A percentile compares a stretch with the other conserved stretches of the same genome.
phyloP scores from a whole-genome alignment of 2,888 invertebrate species.

The Microctonus aethiopoides region DNA sequence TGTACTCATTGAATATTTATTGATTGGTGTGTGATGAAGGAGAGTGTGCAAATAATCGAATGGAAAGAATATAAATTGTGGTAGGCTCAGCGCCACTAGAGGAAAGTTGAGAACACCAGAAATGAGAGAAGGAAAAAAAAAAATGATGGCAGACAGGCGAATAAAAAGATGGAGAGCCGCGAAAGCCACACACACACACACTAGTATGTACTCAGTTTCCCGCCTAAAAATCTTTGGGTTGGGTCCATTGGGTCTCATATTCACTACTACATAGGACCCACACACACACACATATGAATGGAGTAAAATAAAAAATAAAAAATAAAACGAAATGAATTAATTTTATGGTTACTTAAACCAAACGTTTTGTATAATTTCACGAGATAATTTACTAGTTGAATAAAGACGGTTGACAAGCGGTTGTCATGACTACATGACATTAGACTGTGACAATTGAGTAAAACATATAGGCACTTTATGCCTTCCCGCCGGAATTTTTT shows the following conservation, averaged over 20 bases:
- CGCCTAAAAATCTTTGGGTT: constrained; percentile 42
- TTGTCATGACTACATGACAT: constrained; percentile 35
- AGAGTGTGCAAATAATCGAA: background rate
- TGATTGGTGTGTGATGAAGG: background rate
- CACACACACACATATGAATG: too few relatives aligned
- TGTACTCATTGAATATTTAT: background rate
- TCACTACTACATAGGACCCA: constrained; percentile 3
- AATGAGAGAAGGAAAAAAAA: background rate
- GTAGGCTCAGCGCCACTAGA: background rate
- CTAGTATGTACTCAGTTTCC: constrained; percentile 37
- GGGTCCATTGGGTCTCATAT: constrained; percentile 28
- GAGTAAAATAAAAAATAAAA: constrained; percentile 22
- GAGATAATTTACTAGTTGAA: background rate
- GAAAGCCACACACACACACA: background rate
- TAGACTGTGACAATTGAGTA: constrained; percentile 11
- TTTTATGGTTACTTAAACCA: background rate
- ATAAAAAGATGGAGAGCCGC: background rate
- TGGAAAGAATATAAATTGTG: background rate
- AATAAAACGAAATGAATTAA: constrained; percentile 9
- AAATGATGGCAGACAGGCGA: background rate
- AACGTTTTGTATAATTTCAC: constrained; percentile 19
- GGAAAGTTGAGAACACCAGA: background rate
- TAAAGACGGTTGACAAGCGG: constrained; percentile 31
- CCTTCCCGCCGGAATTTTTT: constrained; percentile 11
- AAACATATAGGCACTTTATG: too few relatives aligned